Evolutionary conservation across 1,140 invertebrate genomes (phyloP), one percentile per base, ranked within the genome.

Genomic region (Vollenhovia emeryi): DNA sequence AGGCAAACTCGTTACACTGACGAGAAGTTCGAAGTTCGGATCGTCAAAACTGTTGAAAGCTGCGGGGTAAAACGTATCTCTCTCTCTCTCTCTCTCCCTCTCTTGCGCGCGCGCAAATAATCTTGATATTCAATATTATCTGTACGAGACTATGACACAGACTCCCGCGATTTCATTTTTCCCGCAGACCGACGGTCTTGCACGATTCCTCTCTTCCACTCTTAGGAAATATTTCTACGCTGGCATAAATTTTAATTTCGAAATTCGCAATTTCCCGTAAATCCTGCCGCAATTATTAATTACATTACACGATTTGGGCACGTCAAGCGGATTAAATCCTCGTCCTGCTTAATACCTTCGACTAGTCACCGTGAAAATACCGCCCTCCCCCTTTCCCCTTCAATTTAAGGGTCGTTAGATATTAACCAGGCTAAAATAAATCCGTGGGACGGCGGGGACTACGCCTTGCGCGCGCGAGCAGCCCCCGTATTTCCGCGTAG

Each of bases 371-470:
- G 8, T 30, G 45, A 57, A 59, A 82, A 59, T 73, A 73, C 64
- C 8, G 30, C 8, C 13, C 30, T 4, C 13, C 30, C n/a, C 18
- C 73, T 18, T 36, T 24, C 52, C 64, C 33, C 78, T 69, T 45
- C 33, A 57, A 59, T 57, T 24, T 82, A 21, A 82, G 48, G 24
- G 36, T 73, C 30, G 50, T 57, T 59, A 45, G 78, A 82, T 82
- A 84, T 78, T 55, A 80, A 84, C 78, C 13, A 43, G 21, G 11
- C 45, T 27, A 71, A 87, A 87, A 87, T 76, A 87, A 87, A 84
- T 87, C 80, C 78, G 36, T 24, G 30, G 24, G 21, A 69, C 27
- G 27, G 30, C n/a, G 21, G 24, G 4, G 43, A 36, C 18, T n/a
- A 55, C 33, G 43, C n/a, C 6, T 24, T 18, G 48, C 18, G n/a